Evolutionary conservation across 2,797 vertebrate genomes (phyloP), one percentile per base, ranked within the genome.

Genomic region (Pelodytes ibericus): DNA sequence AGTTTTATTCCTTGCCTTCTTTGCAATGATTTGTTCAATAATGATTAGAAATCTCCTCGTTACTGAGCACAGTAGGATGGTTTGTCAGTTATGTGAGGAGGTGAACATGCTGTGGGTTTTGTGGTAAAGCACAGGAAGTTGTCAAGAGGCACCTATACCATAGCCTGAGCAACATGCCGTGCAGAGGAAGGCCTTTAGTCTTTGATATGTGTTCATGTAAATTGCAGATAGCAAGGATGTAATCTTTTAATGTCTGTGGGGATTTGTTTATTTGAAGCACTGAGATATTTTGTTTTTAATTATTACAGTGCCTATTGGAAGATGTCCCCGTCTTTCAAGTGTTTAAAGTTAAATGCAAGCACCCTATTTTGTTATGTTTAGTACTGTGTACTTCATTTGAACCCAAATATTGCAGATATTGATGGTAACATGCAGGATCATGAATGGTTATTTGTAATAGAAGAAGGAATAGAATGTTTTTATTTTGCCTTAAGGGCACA

Each of bases 81-180:
- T 62, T 63, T 71, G 44, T 57, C 18, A 44, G 67, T n/a, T 10
- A 15, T 65, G 49, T 13, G 26, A 70, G 18, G 7, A 25, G 75
- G 77, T 82, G 11, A 47, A 75, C 66, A 59, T 74, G 64, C 72
- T 78, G 63, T 75, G 85, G 87, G 74, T 83, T 80, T 69, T 83
- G 82, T 8, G 80, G 79, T 0, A 20, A 30, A 2, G 74, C 80
- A 81, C 84, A 85, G 87, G 85, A 88, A 87, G 83, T 80, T 59
- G 82, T 81, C 79, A 41, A 39, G 82, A 84, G 85, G 82, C 59
- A 33, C 74, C 81, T 59, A 66, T 74, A 49, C 75, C 31, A 68
- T 72, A 0, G 7, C 7, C 61, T 77, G 36, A 72, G 72, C 49
- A 51, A 59, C 0, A 0, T 47, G 4, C 24, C 56, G n/a, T 60